A percentile compares a stretch with the other conserved stretches of the same genome.
Evolutionary conservation across 2,113 vertebrate species (phyloP).

Genomic region (Mystacornis crossleyi): DNA sequence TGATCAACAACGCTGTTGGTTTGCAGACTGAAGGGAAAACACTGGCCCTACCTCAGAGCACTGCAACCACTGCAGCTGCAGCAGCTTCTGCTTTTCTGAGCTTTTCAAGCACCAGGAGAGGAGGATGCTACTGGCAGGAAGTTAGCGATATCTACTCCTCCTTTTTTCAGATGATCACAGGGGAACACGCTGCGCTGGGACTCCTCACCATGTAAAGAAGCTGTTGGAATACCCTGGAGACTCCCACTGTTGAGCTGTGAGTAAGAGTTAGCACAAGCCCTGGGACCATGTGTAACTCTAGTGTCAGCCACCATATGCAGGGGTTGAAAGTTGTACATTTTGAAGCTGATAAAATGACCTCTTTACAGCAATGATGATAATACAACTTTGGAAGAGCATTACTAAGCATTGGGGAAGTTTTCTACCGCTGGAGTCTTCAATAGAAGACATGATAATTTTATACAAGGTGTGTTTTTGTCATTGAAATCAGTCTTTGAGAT

Average conservation of each 20-base stretch:
- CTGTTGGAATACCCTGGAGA: neutral
- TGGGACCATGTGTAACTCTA: neutral
- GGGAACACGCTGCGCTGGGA: neutral
- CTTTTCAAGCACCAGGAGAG: neutral
- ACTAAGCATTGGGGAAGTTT: neutral
- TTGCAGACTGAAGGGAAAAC: neutral
- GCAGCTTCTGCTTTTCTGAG: neutral
- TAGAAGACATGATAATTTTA: neutral
- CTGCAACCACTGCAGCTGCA: rapidly evolving
- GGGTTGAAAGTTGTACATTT: neutral
- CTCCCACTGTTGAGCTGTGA: neutral
- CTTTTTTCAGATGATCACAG: neutral
- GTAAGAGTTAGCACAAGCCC: neutral
- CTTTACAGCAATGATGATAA: neutral
- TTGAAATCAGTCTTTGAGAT: neutral
- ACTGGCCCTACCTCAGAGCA: neutral
- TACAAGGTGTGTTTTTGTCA: neutral
- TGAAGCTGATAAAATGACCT: neutral
- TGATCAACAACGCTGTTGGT: neutral
- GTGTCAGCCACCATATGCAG: neutral
- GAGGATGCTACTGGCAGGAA: neutral
- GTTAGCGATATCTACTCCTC: neutral
- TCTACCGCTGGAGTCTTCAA: neutral
- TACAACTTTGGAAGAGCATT: neutral
- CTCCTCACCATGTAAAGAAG: neutral